phyloP scores from a whole-genome alignment of 2,797 vertebrate species.

The Myripristis jacobus region DNA sequence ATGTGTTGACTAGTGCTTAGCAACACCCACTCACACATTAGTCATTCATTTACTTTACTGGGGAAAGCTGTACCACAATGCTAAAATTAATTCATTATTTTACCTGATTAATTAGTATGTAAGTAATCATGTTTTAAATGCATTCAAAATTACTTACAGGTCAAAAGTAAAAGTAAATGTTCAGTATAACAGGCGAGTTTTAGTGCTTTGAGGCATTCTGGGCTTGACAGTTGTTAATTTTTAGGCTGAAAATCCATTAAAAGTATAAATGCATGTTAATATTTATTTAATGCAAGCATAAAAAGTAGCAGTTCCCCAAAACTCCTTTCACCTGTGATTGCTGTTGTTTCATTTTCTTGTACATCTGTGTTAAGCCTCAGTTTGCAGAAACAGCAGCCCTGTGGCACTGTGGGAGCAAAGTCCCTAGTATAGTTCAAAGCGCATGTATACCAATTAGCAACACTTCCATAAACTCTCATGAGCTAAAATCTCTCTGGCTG shows the following conservation, averaged over 20 bases:
- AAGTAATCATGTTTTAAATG: background rate
- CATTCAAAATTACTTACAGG: background rate
- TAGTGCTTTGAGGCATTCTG: background rate
- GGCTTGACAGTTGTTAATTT: background rate
- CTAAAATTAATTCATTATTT: background rate
- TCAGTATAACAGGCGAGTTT: too few relatives aligned
- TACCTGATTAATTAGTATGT: background rate
- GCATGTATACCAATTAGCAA: slow-evolving; percentile 31
- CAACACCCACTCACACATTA: too few relatives aligned
- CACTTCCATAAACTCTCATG: slow-evolving; percentile 1
- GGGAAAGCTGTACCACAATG: too few relatives aligned
- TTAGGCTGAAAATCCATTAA: background rate
- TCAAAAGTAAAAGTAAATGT: background rate
- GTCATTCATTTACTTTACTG: too few relatives aligned
- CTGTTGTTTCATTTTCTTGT: background rate
- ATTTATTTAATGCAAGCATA: background rate
- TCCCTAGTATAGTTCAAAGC: slow-evolving; percentile 21
- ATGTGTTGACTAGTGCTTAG: too few relatives aligned
- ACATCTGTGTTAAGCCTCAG: slow-evolving; percentile 12
- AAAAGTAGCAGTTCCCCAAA: background rate
- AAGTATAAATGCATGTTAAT: background rate
- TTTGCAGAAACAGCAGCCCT: slow-evolving; percentile 10
- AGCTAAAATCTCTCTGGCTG: background rate
- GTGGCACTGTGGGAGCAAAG: background rate
- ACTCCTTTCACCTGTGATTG: background rate